Conservation (phyloP, 1,140 invertebrate genomes). For the Polypedilum pembai region DNA sequence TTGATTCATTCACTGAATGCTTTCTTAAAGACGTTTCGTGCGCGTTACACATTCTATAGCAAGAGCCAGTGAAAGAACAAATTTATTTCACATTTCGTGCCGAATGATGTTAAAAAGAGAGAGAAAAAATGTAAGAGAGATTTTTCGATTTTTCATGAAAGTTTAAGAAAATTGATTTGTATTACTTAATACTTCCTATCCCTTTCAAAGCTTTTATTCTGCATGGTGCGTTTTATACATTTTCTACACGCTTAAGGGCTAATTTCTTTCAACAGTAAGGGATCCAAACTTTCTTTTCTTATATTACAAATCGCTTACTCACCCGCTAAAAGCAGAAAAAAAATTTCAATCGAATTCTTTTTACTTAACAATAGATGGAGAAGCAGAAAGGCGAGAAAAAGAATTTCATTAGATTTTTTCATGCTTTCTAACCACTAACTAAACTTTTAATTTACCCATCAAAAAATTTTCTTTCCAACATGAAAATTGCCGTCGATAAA, state of each 20-base stretch:
- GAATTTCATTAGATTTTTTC: too few relatives aligned
- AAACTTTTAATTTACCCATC: too few relatives aligned
- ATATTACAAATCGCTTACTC: neutral
- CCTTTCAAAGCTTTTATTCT: neutral
- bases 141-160: neutral
- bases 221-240: neutral
- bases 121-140: neutral
- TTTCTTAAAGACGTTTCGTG: neutral
- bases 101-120: neutral
- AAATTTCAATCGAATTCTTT: too few relatives aligned
- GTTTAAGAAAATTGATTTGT: constrained; percentile 4
- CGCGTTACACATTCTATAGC: too few relatives aligned
- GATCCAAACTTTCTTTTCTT: neutral
- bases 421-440: too few relatives aligned
- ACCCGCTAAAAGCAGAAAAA: neutral
- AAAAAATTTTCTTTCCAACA: too few relatives aligned
- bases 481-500: too few relatives aligned
- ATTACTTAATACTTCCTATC: neutral
- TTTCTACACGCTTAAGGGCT: neutral
- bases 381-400: too few relatives aligned
- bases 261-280: neutral
- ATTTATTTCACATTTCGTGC: too few relatives aligned
- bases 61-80: too few relatives aligned
- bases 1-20: neutral
- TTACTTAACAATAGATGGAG: too few relatives aligned